Conservation (phyloP, 2,113 vertebrate species). For the Hiodon alosoides region DNA sequence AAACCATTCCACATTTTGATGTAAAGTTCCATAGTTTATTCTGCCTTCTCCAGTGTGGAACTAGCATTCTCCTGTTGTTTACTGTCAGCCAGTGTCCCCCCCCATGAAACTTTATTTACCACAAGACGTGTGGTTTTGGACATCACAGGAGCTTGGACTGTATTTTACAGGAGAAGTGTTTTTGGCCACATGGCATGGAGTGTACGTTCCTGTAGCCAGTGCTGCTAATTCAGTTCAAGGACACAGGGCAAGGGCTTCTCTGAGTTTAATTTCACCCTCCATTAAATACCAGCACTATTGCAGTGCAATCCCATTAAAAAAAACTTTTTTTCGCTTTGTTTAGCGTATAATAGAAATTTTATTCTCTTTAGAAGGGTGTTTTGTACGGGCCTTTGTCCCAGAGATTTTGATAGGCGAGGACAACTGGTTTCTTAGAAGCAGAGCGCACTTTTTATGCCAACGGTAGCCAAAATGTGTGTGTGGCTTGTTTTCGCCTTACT, state of each 20-base stretch:
- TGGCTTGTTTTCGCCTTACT: too few relatives aligned
- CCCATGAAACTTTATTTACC: neutral
- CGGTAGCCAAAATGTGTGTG: too few relatives aligned
- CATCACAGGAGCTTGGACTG: neutral
- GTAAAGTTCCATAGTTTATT: slow-evolving; percentile 47
- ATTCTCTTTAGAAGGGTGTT: neutral
- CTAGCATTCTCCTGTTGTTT: slow-evolving; percentile 45
- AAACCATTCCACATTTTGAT: slow-evolving; percentile 58
- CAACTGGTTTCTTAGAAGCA: too few relatives aligned
- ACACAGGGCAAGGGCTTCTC: slow-evolving; percentile 12
- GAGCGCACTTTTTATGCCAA: too few relatives aligned
- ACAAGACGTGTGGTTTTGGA: neutral
- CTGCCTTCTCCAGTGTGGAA: slow-evolving; percentile 32
- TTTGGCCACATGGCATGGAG: too few relatives aligned
- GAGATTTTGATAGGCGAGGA: neutral
- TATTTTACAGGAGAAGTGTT: neutral
- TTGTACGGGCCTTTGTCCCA: slow-evolving; percentile 2
- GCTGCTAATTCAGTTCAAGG: neutral
- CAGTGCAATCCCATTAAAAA: too few relatives aligned
- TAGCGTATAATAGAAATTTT: too few relatives aligned
- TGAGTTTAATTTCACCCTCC: neutral
- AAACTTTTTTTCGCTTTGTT: too few relatives aligned
- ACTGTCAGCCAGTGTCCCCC: slow-evolving; percentile 45
- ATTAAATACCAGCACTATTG: slow-evolving; percentile 1
- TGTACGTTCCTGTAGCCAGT: neutral